Conservation (phyloP, 2,797 vertebrate genomes). For the Diplodus puntazzo region DNA sequence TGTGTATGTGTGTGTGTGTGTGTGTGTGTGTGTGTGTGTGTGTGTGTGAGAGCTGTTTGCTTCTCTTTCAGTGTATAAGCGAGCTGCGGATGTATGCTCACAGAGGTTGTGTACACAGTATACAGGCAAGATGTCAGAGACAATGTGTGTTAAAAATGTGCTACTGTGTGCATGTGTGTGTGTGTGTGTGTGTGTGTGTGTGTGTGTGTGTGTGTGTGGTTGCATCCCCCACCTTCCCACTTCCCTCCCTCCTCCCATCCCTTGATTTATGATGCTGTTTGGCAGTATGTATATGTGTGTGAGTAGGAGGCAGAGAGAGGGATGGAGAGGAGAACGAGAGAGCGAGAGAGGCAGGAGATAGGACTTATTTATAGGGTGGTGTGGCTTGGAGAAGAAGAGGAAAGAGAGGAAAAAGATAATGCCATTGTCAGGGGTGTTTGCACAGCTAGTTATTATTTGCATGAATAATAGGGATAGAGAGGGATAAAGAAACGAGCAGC, state of each 20-base stretch:
- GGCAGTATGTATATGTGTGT: constrained; percentile 80
- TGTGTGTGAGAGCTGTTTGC: constrained; percentile 17
- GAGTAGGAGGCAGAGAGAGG: constrained; percentile 75
- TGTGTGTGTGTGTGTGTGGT: constrained; percentile 46
- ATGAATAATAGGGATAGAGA: constrained; percentile 56
- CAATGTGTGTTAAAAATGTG: constrained; percentile 72
- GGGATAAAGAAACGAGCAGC: constrained; percentile 57
- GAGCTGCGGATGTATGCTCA: constrained; percentile 47
- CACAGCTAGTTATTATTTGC: constrained; percentile 72
- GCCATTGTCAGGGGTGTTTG: constrained; percentile 66
- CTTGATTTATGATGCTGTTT: constrained; percentile 88
- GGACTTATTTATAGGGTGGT: constrained; percentile 78
- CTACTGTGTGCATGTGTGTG: constrained; percentile 13
- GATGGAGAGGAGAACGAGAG: constrained; percentile 70
- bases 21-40: constrained; percentile 24
- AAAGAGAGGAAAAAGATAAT: constrained; percentile 56
- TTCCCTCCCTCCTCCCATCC: constrained; percentile 55
- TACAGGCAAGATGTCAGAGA: constrained; percentile 71
- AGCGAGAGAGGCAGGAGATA: constrained; percentile 69
- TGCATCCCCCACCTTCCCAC: constrained; percentile 59
- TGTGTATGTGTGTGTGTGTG: constrained; percentile 38
- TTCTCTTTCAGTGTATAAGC: constrained; percentile 29
- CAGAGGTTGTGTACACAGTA: constrained; percentile 43
- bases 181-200: no score
- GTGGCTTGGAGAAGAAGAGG: constrained; percentile 59